Conservation (phyloP, 2,888 invertebrate species). For the Blastobasis lacticolella region DNA sequence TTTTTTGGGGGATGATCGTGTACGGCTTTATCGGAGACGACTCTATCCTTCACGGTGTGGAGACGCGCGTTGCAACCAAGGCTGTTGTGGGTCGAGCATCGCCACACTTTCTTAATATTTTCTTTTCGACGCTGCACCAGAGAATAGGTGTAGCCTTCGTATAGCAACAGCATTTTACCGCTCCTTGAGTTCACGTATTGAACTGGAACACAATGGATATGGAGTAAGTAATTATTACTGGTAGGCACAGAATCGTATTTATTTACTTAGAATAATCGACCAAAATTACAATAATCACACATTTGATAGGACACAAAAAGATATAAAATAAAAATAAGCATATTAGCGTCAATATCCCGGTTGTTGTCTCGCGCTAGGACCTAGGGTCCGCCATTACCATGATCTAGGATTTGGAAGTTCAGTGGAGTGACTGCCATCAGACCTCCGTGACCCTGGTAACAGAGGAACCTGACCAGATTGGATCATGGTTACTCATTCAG, state of each 20-base stretch:
- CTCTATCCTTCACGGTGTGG: constrained; percentile 18
- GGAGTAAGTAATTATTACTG: background rate
- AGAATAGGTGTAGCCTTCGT: constrained; percentile 26
- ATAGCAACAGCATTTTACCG: constrained; percentile 19
- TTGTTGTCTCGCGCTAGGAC: too few species aligned
- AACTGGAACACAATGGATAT: background rate
- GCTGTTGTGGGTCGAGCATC: constrained; percentile 27
- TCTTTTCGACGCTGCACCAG: constrained; percentile 17
- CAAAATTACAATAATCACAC: too few species aligned
- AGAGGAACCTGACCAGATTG: too few species aligned
- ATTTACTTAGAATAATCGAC: background rate
- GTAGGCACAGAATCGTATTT: background rate
- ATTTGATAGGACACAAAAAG: too few species aligned
- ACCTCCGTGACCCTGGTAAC: too few species aligned
- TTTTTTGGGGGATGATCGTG: constrained; percentile 19
- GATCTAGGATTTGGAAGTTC: too few species aligned
- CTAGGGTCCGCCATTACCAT: too few species aligned
- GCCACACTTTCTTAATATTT: constrained; percentile 27
- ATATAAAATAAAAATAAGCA: too few species aligned
- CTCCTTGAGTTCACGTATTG: background rate
- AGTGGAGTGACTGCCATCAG: too few species aligned
- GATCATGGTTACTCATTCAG: too few species aligned
- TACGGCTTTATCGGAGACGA: constrained; percentile 20
- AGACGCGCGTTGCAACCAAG: constrained; percentile 28
- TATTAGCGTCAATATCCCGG: too few species aligned